phyloP scores from a whole-genome alignment of 2,888 invertebrate species.

The Trilocha varians region DNA sequence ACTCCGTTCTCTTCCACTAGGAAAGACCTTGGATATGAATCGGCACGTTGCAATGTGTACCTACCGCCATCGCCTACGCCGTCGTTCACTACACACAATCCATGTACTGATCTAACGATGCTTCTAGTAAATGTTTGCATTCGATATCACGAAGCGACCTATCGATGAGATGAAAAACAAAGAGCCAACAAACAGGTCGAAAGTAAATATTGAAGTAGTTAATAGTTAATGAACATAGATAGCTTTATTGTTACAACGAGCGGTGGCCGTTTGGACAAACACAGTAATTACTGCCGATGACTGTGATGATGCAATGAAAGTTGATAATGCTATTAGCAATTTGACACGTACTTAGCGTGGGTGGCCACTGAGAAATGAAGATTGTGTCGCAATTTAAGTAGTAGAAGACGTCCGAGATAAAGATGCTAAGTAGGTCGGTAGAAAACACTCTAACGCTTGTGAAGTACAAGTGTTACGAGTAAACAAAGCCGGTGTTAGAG shows the following conservation, averaged over 20 bases:
- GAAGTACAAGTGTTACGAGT: slow-evolving; percentile 15
- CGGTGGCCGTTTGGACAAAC: slow-evolving; percentile 43
- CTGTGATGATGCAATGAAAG: slow-evolving; percentile 62
- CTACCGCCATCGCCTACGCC: slow-evolving; percentile 70
- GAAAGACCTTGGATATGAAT: slow-evolving; percentile 74
- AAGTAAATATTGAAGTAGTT: slow-evolving; percentile 35
- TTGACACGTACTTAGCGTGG: slow-evolving; percentile 64
- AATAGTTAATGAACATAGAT: slow-evolving; percentile 53
- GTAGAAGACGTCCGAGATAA: slow-evolving; percentile 42
- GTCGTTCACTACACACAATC: slow-evolving; percentile 53
- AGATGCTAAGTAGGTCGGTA: slow-evolving; percentile 37
- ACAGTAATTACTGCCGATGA: slow-evolving; percentile 44
- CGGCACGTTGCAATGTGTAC: slow-evolving; percentile 71
- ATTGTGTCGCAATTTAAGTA: slow-evolving; percentile 44
- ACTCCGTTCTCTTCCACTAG: slow-evolving; percentile 75
- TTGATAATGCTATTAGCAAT: slow-evolving; percentile 64
- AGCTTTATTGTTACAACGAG: slow-evolving; percentile 52
- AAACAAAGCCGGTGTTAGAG: slow-evolving; percentile 14
- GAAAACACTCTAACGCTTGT: slow-evolving; percentile 28
- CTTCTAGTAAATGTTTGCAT: slow-evolving; percentile 30
- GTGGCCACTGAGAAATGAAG: slow-evolving; percentile 49
- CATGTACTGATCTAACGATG: slow-evolving; percentile 48
- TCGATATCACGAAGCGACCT: slow-evolving; percentile 13
- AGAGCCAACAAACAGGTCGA: slow-evolving; percentile 18
- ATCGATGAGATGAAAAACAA: slow-evolving; percentile 20